phyloP scores from a whole-genome alignment of 1,140 invertebrate genomes.

The Trachelipus rathkii region DNA sequence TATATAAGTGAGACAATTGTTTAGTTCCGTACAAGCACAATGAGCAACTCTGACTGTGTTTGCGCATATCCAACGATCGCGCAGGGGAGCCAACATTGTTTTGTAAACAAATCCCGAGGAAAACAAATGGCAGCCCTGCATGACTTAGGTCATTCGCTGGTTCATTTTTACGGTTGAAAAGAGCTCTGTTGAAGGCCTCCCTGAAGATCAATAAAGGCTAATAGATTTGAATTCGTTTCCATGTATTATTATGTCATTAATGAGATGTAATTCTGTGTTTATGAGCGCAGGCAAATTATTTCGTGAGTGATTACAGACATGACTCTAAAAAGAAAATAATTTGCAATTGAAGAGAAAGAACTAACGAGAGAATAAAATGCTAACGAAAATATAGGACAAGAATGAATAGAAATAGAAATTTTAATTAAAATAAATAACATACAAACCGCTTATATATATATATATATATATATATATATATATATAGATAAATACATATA shows the following conservation, averaged over 20 bases:
- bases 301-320: no score
- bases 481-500: no score
- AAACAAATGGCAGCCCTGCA: background rate
- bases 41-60: background rate
- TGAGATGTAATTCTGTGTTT: background rate
- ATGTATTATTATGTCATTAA: conserved; percentile 1
- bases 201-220: background rate
- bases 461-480: no score
- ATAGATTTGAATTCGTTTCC: conserved; percentile 4
- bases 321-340: no score
- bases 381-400: no score
- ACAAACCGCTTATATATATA: no score
- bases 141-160: background rate
- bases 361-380: no score
- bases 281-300: no score
- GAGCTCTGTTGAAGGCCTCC: background rate
- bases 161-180: conserved; percentile 8
- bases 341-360: no score
- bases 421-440: no score
- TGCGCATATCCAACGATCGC: background rate
- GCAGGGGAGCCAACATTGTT: conserved; percentile 1
- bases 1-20: background rate
- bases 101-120: background rate
- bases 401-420: no score
- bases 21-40: background rate